Conservation (phyloP, 2,113 vertebrate genomes). For the Arenaria interpres region DNA sequence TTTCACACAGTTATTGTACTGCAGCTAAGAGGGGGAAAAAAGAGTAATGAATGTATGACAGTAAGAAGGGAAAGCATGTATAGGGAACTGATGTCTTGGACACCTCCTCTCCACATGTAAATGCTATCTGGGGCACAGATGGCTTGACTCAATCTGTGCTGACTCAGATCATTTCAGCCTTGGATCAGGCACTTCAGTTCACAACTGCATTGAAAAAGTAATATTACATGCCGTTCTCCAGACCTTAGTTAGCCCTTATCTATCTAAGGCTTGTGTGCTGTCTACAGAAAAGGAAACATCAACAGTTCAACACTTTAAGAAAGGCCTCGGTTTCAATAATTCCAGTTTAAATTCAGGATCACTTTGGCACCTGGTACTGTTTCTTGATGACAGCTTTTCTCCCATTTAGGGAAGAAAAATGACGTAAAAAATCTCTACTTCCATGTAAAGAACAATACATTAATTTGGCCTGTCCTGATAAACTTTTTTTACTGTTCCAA, state of each 20-base stretch:
- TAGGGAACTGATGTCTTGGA: background rate
- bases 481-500: background rate
- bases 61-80: background rate
- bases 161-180: background rate
- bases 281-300: background rate
- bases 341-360: background rate
- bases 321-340: background rate
- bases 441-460: background rate
- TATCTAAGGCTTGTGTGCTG: background rate
- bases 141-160: background rate
- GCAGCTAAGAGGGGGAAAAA: background rate
- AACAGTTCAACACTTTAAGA: background rate
- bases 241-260: background rate
- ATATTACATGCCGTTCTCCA: rapidly evolving
- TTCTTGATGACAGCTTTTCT: background rate
- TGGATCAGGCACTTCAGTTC: background rate
- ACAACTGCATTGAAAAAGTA: background rate
- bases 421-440: background rate
- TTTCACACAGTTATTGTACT: background rate
- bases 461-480: background rate
- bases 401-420: background rate
- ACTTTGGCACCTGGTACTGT: background rate
- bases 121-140: rapidly evolving
- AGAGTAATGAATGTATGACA: background rate
- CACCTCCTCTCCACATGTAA: background rate